phyloP scores from a whole-genome alignment of 1,140 invertebrate species.

The Dolichoris vasculosae region DNA sequence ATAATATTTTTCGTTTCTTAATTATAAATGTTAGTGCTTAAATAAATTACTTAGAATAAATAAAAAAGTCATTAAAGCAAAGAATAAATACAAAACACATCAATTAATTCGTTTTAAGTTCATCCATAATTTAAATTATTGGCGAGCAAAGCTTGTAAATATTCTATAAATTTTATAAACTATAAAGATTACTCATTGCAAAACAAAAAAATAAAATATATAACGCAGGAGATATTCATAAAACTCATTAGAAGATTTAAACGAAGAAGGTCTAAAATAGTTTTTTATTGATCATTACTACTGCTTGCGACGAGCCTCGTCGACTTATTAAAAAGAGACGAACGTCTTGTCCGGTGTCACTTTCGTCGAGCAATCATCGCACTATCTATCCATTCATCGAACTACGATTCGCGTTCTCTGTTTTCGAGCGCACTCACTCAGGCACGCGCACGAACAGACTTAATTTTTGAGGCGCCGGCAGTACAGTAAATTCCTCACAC shows the following conservation, averaged over 20 bases:
- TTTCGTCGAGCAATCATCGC: constrained; percentile 29
- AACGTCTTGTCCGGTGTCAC: constrained; percentile 22
- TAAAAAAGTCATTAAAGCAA: no score
- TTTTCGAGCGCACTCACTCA: neutral
- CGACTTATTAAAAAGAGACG: neutral
- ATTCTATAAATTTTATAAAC: no score
- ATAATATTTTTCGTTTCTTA: no score
- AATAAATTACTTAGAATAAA: no score
- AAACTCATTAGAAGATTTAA: neutral
- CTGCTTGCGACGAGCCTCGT: neutral
- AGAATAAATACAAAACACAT: no score
- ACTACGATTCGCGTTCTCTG: constrained; percentile 4
- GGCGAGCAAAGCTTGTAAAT: no score
- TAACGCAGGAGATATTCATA: neutral
- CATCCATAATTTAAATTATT: no score
- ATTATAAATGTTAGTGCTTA: no score
- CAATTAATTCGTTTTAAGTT: no score
- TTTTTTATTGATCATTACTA: constrained; percentile 6
- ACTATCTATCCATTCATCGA: neutral
- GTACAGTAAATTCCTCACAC: constrained; percentile 36
- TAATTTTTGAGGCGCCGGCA: constrained; percentile 44
- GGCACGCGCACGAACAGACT: constrained; percentile 22
- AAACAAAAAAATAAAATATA: neutral
- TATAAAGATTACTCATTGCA: no score
- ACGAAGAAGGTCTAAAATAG: no score